Conservation (phyloP, 2,888 invertebrate species). For the Sisyra terminalis region DNA sequence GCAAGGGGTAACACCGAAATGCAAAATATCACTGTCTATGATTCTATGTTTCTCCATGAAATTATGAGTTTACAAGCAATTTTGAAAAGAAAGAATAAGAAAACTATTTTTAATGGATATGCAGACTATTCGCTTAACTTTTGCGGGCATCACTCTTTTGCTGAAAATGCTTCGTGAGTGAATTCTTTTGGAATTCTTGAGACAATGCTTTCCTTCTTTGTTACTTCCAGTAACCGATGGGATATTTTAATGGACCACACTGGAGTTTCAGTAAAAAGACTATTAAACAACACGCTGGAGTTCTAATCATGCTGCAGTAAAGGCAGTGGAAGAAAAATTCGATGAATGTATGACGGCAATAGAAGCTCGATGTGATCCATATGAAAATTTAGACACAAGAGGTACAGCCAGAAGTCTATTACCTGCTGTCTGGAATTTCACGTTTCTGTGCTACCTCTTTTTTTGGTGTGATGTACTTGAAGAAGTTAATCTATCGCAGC, state of each 20-base stretch:
- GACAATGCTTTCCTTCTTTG: neutral
- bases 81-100: no score
- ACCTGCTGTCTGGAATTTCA: constrained; percentile 12
- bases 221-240: neutral
- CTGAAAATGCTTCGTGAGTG: no score
- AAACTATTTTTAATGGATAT: no score
- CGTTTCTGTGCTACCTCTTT: constrained; percentile 12
- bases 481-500: no score
- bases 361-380: constrained; percentile 11
- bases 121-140: no score
- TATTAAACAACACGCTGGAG: constrained; percentile 8
- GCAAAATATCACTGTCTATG: no score
- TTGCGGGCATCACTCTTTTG: no score
- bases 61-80: no score
- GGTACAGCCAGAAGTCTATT: constrained; percentile 10
- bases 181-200: no score
- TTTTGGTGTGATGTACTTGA: no score
- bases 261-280: constrained; percentile 4
- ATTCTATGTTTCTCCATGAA: no score
- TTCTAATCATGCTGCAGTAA: constrained; percentile 12
- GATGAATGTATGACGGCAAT: constrained; percentile 10
- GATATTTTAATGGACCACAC: neutral
- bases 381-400: constrained; percentile 12
- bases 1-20: neutral
- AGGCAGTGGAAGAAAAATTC: constrained; percentile 9